Conservation (phyloP, 2,113 vertebrate genomes). For the Scophthalmus maximus region DNA sequence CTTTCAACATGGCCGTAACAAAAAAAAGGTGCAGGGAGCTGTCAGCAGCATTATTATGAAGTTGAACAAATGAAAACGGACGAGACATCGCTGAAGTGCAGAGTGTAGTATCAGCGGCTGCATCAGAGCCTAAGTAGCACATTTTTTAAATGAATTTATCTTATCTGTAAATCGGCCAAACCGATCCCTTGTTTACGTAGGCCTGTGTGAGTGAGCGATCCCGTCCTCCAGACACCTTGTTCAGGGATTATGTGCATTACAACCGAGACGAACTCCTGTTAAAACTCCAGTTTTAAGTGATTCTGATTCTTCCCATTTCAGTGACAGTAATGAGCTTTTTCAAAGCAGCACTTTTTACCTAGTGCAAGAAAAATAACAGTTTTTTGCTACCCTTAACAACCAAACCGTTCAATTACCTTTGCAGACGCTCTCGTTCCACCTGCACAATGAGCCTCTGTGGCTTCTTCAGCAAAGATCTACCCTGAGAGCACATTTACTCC, state of each 20-base stretch:
- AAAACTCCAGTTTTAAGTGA: neutral
- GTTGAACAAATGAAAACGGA: too few relatives aligned
- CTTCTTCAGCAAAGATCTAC: constrained; percentile 5
- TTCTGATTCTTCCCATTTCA: neutral
- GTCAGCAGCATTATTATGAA: too few relatives aligned
- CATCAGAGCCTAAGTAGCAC: too few relatives aligned
- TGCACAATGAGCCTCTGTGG: neutral
- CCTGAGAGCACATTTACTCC: constrained; percentile 18
- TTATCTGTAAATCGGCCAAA: too few relatives aligned
- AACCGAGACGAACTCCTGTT: neutral
- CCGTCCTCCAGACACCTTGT: neutral
- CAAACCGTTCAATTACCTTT: constrained; percentile 26
- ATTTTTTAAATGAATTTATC: too few relatives aligned
- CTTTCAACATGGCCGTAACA: too few relatives aligned
- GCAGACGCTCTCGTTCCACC: constrained; percentile 17
- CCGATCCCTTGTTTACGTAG: too few relatives aligned
- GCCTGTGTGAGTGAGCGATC: neutral
- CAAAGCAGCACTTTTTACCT: neutral
- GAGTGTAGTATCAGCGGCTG: too few relatives aligned
- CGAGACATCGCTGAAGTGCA: too few relatives aligned
- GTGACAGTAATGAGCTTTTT: constrained; percentile 24
- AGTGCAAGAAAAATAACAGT: neutral
- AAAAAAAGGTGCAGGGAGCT: too few relatives aligned
- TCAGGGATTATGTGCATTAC: constrained; percentile 14
- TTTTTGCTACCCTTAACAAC: constrained; percentile 19